A percentile compares a stretch with the other conserved stretches of the same genome.
Conservation (phyloP, 1,140 invertebrate species). For the Episyrphus balteatus region DNA sequence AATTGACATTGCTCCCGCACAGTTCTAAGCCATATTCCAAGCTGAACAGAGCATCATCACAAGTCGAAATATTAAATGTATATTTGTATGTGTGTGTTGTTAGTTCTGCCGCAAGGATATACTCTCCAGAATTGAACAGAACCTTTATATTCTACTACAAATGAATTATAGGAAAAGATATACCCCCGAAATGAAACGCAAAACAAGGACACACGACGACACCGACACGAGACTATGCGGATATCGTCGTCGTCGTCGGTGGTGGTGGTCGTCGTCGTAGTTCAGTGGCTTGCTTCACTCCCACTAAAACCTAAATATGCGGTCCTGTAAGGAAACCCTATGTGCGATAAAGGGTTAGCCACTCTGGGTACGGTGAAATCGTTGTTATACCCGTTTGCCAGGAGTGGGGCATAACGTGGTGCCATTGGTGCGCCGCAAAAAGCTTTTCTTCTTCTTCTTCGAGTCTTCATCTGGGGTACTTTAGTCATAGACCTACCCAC, state of each 20-base stretch:
- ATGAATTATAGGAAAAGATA: not conserved
- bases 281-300: constrained; percentile 13
- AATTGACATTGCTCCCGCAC: too few relatives aligned
- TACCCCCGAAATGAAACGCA: too few relatives aligned
- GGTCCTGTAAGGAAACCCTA: constrained; percentile 38
- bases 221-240: constrained; percentile 5
- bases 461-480: too few relatives aligned
- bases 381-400: too few relatives aligned
- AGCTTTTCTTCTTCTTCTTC: constrained; percentile 27
- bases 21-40: too few relatives aligned
- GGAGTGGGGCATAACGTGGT: constrained; percentile 34
- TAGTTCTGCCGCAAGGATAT: too few relatives aligned
- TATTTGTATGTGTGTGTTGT: too few relatives aligned
- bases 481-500: too few relatives aligned
- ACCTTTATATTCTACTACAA: not conserved
- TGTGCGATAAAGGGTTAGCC: constrained; percentile 39
- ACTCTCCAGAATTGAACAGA: not conserved
- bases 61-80: too few relatives aligned
- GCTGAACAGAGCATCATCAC: too few relatives aligned
- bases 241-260: constrained; percentile 1
- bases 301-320: constrained; percentile 37
- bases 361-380: not conserved
- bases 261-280: not conserved
- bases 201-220: too few relatives aligned
- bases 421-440: constrained; percentile 38